Evolutionary conservation across 2,797 vertebrate genomes (phyloP).

Genomic region (Microhierax caerulescens): DNA sequence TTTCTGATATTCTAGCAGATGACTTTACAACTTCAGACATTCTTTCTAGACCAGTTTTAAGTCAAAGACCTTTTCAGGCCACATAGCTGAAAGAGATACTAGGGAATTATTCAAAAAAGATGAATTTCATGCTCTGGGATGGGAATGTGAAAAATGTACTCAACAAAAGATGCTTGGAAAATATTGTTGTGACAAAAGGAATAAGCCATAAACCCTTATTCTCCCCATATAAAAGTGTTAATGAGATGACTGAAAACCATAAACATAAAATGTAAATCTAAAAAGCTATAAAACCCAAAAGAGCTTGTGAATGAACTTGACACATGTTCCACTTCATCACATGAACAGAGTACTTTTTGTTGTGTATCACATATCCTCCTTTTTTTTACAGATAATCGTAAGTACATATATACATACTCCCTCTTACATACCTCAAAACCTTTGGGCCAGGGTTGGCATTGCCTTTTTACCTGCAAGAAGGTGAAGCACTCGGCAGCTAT

Average conservation of each 20-base stretch:
- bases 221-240: not conserved
- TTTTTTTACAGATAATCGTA: not conserved
- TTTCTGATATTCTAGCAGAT: not conserved
- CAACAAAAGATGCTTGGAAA: not conserved
- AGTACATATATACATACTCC: not conserved
- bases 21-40: not conserved
- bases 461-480: not conserved
- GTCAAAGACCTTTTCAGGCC: not conserved
- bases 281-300: not conserved
- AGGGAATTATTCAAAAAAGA: not conserved
- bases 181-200: not conserved
- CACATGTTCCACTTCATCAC: not conserved
- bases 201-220: not conserved
- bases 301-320: not conserved
- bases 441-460: not conserved
- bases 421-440: not conserved
- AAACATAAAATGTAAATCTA: not conserved
- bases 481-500: fast-evolving
- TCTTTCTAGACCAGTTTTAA: not conserved
- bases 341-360: not conserved
- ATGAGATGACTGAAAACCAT: not conserved
- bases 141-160: not conserved
- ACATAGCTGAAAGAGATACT: not conserved
- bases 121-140: not conserved
- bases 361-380: not conserved